Evolutionary conservation across 2,888 invertebrate genomes (phyloP), one percentile per base, ranked within the genome.

Genomic region (Teleiodes luculella): DNA sequence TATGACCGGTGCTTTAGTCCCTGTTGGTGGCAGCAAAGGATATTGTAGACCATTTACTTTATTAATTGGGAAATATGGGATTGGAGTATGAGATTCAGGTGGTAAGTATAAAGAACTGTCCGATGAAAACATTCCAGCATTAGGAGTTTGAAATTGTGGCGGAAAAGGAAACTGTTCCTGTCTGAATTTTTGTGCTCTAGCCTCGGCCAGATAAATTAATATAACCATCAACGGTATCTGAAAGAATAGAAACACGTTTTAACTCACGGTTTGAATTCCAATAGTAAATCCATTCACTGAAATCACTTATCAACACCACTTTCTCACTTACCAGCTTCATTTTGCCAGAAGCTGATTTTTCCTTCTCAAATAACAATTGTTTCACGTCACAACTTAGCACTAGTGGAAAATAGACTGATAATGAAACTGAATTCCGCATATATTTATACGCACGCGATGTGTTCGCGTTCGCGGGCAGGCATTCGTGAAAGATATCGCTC

Each of bases 391-490:
- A 76, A 78, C 76, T 68, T 72, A 68, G 60, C 81, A 82, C 78
- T 72, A 72, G 72, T 78, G 71, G 77, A 83, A 83, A 82, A 80
- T 75, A 73, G 66, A 89, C 86, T 89, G 80, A 77, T 84, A 88
- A 86, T 88, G 88, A 89, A 88, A 89, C 76, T 83, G 86, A 88
- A 89, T 88, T 84, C 87, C 87, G 84, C 83, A 85, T 88, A 84
- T 75, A 88, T 88, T 88, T 89, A 89, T 89, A 89, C 68, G 76
- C 87, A 88, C 83, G 88, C 86, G 66, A 83, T 70, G 63, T 70
- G 57, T 56, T 66, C 64, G 78, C 82, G 57, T 56, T 66, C 64
- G 78, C 82, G 78, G 72, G 74, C 84, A 87, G 77, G 86, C 86
- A 88, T 83, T 86, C 84, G 88, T 88, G 87, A 86, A 83, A 82